A percentile compares a stretch with the other conserved stretches of the same genome.
phyloP scores from a whole-genome alignment of 2,113 vertebrate species.

The Leptobrachium ailaonicum region DNA sequence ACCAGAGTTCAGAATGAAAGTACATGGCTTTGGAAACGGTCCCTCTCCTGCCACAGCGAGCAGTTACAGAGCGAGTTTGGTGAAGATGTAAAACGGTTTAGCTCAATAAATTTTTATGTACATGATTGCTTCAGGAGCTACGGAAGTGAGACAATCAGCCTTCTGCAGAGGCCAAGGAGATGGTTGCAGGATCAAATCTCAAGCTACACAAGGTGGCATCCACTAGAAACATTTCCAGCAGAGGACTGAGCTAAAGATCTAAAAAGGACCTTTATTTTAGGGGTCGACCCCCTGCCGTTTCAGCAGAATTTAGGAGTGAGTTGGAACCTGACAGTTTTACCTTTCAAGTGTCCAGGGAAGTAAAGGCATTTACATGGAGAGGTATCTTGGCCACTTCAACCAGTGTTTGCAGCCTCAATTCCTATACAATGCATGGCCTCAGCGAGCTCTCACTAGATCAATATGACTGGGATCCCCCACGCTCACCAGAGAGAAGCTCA shows the following conservation, averaged over 20 bases:
- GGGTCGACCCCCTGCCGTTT: background rate
- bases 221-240: slow-evolving; percentile 2
- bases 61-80: background rate
- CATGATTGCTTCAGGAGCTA: background rate
- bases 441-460: background rate
- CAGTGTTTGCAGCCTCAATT: background rate
- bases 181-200: background rate
- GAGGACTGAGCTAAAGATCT: background rate
- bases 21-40: background rate
- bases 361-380: background rate
- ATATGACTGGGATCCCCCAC: background rate
- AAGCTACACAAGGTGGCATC: background rate
- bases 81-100: background rate
- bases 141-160: background rate
- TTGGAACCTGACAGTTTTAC: background rate
- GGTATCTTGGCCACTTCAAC: background rate
- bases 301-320: background rate
- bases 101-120: slow-evolving; percentile 6
- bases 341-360: background rate
- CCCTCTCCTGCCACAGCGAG: slow-evolving; percentile 2
- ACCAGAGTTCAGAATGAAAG: too few relatives aligned
- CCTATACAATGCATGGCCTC: background rate
- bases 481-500: background rate
- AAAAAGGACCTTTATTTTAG: background rate
- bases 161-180: background rate